A percentile compares a stretch with the other conserved stretches of the same genome.
These are phyloP conservation scores for Ochropleura leucogaster DNA, from an alignment of 2,888 invertebrate genomes.

Conservation along the genomic window DNA sequence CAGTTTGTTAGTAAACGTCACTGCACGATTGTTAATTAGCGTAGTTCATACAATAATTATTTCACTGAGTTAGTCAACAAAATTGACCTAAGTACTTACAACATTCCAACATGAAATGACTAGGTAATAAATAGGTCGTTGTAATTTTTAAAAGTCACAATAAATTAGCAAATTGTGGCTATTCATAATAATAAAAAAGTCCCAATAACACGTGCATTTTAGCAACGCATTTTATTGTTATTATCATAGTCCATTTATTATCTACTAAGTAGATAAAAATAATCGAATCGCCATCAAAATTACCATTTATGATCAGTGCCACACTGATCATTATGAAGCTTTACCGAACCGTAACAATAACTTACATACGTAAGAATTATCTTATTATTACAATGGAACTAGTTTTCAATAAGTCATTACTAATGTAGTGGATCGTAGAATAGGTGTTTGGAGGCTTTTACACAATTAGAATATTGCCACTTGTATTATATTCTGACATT, in stretches of 20 bases:
- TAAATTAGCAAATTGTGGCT: conserved; percentile 31
- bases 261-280: conserved; percentile 65
- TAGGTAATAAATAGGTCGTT: conserved; percentile 14
- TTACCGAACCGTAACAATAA: conserved; percentile 87
- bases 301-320: conserved; percentile 61
- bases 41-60: conserved; percentile 36
- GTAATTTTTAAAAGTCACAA: conserved; percentile 26
- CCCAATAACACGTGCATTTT: conserved; percentile 34
- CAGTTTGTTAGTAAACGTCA: conserved; percentile 55
- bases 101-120: conserved; percentile 26
- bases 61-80: conserved; percentile 9
- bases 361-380: conserved; percentile 83
- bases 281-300: conserved; percentile 56
- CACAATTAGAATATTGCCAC: conserved; percentile 85
- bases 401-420: conserved; percentile 72
- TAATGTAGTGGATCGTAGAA: conserved; percentile 80
- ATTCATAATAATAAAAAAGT: conserved; percentile 11
- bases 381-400: conserved; percentile 72
- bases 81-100: conserved; percentile 5
- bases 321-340: conserved; percentile 78
- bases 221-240: conserved; percentile 22
- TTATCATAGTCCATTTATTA: conserved; percentile 58
- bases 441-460: conserved; percentile 90
- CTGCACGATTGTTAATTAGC: conserved; percentile 43
- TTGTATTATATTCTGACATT: conserved; percentile 82